Percentiles rank a stretch among this genome's conserved stretches.
phyloP scores from a whole-genome alignment of 2,888 invertebrate species.

The Tenthredo amoena region DNA sequence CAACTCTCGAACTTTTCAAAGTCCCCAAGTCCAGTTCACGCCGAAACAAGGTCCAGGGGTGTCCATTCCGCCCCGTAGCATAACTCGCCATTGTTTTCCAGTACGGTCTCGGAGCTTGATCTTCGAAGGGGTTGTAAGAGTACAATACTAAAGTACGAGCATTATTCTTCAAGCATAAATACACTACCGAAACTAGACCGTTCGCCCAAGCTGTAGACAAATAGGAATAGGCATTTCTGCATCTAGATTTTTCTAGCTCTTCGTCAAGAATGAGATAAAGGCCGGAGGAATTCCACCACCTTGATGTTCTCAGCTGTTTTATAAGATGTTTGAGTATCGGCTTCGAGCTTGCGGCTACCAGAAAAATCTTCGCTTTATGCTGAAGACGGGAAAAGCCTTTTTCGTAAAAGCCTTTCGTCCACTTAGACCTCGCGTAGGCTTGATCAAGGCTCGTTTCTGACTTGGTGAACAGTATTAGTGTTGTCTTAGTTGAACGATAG shows the following conservation, averaged over 20 bases:
- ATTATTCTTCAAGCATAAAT: not conserved
- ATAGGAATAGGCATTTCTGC: not conserved
- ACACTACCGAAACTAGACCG: conserved; percentile 10
- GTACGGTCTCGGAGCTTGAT: not conserved
- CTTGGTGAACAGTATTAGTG: not conserved
- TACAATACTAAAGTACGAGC: not conserved
- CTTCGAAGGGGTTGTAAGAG: conserved; percentile 5
- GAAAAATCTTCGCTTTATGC: not conserved
- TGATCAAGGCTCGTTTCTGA: not conserved
- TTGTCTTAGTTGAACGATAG: not conserved
- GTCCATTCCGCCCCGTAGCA: not conserved
- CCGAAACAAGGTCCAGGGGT: conserved; percentile 16
- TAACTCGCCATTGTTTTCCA: not conserved
- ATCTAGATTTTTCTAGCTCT: not conserved
- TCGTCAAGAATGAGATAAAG: conserved; percentile 1
- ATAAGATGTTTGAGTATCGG: not conserved
- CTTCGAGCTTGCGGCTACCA: not conserved
- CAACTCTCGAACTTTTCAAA: not conserved
- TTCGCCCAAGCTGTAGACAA: not conserved
- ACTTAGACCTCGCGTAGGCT: not conserved
- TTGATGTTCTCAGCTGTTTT: not conserved
- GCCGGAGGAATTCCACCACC: conserved; percentile 24
- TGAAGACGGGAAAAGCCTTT: not conserved
- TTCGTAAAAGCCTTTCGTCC: not conserved
- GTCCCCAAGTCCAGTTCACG: not conserved